These are phyloP conservation scores for Peromyscus maniculatus DNA, from an alignment of 2,113 vertebrate genomes.

Conservation along the genomic window DNA sequence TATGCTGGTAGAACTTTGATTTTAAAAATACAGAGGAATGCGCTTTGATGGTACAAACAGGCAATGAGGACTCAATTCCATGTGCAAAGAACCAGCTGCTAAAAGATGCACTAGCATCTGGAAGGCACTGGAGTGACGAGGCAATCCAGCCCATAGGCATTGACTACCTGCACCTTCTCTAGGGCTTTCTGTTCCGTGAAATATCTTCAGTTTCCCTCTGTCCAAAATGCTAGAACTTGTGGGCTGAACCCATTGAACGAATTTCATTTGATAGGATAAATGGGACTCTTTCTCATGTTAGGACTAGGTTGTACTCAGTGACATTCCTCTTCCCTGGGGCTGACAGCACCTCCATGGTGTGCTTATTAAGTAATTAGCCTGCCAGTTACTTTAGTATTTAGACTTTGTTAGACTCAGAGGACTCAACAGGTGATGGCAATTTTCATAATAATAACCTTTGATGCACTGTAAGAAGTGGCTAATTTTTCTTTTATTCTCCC, in stretches of 20 bases:
- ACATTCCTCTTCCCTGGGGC: neutral
- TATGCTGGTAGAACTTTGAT: neutral
- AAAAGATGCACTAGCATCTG: neutral
- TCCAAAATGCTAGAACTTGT: neutral
- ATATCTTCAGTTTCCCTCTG: constrained; percentile 9
- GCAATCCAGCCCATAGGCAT: neutral
- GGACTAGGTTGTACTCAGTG: neutral
- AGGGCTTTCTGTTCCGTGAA: neutral
- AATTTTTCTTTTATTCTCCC: neutral
- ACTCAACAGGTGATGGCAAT: constrained; percentile 17
- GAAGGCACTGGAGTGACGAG: neutral
- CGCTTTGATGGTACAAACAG: neutral
- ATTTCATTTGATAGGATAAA: constrained; percentile 4
- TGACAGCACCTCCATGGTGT: neutral
- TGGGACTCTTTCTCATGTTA: neutral
- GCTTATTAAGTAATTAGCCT: constrained; percentile 51
- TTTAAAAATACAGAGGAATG: neutral
- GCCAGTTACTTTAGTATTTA: constrained; percentile 40
- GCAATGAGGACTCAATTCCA: neutral
- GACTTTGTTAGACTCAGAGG: neutral
- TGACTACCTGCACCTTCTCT: neutral
- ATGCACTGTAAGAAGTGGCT: constrained; percentile 31
- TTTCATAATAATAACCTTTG: constrained; percentile 57
- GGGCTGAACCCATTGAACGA: neutral
- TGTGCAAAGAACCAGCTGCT: neutral